Percentiles rank a stretch among this genome's conserved stretches.
phyloP scores from a whole-genome alignment of 2,113 vertebrate species.

The Anguilla japonica region DNA sequence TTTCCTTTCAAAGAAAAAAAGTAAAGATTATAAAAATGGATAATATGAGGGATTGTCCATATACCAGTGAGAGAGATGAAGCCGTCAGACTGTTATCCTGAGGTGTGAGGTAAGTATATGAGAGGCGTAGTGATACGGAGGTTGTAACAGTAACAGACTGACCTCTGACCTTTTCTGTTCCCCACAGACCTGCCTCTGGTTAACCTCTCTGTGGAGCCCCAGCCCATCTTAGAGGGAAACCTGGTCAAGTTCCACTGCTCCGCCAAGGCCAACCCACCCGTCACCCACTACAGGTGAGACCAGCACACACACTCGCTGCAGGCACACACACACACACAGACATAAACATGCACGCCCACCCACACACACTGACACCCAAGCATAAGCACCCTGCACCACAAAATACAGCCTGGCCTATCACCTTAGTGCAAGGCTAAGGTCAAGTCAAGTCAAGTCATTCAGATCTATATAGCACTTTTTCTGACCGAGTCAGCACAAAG shows the following conservation, averaged over 20 bases:
- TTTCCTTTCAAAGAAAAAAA: conserved; percentile 31
- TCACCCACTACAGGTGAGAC: conserved; percentile 93
- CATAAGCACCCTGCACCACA: no score
- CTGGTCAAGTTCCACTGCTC: conserved; percentile 93
- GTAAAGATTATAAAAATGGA: conserved; percentile 19
- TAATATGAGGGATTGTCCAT: not conserved
- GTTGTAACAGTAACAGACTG: not conserved
- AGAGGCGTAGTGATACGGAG: not conserved
- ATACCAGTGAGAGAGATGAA: conserved; percentile 39
- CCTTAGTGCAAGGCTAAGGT: no score
- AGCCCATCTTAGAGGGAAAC: conserved; percentile 91
- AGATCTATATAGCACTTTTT: no score
- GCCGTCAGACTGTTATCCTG: not conserved
- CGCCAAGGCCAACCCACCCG: conserved; percentile 94
- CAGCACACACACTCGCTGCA: not conserved
- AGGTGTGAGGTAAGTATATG: not conserved
- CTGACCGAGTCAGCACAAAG: no score
- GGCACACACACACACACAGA: not conserved
- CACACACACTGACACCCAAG: not conserved
- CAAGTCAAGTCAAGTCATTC: no score
- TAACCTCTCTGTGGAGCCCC: conserved; percentile 92
- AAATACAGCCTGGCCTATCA: no score
- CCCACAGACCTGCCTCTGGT: conserved; percentile 88
- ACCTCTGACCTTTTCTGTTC: conserved; percentile 16
- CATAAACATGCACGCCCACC: not conserved